Evolutionary conservation across 2,888 invertebrate species (phyloP).

Genomic region (Pseudococcus viburni): DNA sequence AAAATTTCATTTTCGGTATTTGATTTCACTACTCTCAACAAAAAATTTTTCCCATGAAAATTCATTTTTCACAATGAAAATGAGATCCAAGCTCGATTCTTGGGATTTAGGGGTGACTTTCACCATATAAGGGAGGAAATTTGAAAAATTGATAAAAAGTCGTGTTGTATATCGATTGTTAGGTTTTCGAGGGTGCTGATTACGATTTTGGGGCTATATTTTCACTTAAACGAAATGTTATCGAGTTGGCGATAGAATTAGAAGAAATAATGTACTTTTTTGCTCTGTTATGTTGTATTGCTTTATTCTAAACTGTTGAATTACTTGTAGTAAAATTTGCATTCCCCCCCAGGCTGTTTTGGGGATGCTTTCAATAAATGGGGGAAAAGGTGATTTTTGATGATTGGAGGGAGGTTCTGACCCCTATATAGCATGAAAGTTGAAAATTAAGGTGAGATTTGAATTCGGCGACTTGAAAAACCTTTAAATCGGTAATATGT

Average conservation of each 20-base stretch:
- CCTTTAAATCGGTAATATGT: not conserved
- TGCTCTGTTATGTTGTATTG: not conserved
- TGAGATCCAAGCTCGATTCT: not conserved
- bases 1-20: not conserved
- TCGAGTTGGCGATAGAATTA: not conserved
- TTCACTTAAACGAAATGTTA: not conserved
- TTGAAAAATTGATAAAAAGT: constrained; percentile 7
- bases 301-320: not conserved
- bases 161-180: not conserved
- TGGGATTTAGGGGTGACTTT: not conserved
- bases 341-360: too few relatives aligned
- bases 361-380: too few relatives aligned
- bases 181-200: not conserved
- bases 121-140: not conserved
- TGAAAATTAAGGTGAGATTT: not conserved
- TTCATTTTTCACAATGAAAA: not conserved
- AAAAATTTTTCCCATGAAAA: not conserved
- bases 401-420: not conserved
- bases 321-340: not conserved
- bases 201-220: not conserved
- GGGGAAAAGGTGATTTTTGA: too few relatives aligned
- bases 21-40: not conserved
- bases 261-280: not conserved
- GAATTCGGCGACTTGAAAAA: not conserved
- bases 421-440: not conserved